Evolutionary conservation across 2,888 invertebrate genomes (phyloP).

Genomic region (Epirrhoe tristata): DNA sequence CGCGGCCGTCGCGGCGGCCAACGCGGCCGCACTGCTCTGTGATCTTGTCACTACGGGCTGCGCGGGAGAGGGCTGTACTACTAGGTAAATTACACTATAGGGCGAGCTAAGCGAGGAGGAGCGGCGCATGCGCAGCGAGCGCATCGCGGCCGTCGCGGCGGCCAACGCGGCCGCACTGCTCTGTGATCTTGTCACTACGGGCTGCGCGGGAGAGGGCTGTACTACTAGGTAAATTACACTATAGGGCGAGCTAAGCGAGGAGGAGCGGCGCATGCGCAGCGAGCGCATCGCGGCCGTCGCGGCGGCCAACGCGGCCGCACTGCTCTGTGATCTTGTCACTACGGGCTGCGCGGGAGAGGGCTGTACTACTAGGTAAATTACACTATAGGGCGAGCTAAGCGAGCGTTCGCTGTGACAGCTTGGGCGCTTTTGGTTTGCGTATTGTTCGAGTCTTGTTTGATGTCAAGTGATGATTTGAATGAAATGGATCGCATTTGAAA

Average conservation of each 20-base stretch:
- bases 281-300: conserved; percentile 88
- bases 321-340: conserved; percentile 93
- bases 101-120: conserved; percentile 21
- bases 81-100: conserved; percentile 47
- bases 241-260: conserved; percentile 15
- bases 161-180: conserved; percentile 95
- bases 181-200: conserved; percentile 90
- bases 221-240: conserved; percentile 51
- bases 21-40: conserved; percentile 94
- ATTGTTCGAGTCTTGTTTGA: too few relatives aligned
- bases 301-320: conserved; percentile 94
- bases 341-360: conserved; percentile 61
- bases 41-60: conserved; percentile 88
- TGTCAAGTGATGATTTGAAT: too few relatives aligned
- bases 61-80: conserved; percentile 55
- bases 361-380: conserved; percentile 52
- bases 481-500: too few relatives aligned
- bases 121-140: conserved; percentile 62
- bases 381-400: neutral
- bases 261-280: conserved; percentile 57
- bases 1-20: conserved; percentile 92
- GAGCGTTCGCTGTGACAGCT: neutral
- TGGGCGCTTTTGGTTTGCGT: too few relatives aligned
- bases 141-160: conserved; percentile 90
- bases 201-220: conserved; percentile 59